These are phyloP conservation scores for Zoanthus gigantus DNA, from an alignment of 92 coral and sea anemone species.

Conservation along the genomic window DNA sequence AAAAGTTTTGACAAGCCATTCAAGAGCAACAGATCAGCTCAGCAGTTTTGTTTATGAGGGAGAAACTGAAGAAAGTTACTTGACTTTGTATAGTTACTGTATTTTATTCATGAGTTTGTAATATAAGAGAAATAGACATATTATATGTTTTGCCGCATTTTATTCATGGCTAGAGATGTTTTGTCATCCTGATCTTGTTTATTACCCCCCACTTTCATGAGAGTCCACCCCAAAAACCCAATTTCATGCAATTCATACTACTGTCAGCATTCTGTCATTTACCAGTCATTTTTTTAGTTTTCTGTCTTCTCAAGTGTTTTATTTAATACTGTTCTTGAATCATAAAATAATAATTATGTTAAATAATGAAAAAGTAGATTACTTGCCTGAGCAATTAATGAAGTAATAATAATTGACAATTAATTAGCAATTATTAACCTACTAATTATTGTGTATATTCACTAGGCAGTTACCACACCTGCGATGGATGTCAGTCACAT, in stretches of 20 bases:
- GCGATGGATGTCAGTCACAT: slow-evolving; percentile 98
- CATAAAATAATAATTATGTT: no score
- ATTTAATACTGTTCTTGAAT: no score
- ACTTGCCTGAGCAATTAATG: no score
- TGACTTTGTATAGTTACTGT: neutral
- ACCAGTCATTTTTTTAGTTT: neutral
- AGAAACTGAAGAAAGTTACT: neutral
- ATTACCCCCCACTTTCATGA: neutral
- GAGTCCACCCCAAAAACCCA: neutral
- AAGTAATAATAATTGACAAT: no score
- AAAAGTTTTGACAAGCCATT: neutral
- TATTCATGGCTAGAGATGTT: no score
- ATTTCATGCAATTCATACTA: neutral
- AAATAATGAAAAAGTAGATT: no score
- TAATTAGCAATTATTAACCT: no score
- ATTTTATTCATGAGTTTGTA: neutral
- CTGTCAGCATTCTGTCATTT: neutral
- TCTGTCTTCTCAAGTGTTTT: no score
- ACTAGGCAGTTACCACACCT: slow-evolving; percentile 94
- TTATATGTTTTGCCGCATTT: no score
- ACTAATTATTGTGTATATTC: neutral
- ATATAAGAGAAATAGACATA: neutral
- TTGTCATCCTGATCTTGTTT: no score
- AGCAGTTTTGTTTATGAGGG: neutral
- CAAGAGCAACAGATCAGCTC: neutral